Evolutionary conservation across 2,888 invertebrate genomes (phyloP).

Genomic region (Pyrgus malvae): DNA sequence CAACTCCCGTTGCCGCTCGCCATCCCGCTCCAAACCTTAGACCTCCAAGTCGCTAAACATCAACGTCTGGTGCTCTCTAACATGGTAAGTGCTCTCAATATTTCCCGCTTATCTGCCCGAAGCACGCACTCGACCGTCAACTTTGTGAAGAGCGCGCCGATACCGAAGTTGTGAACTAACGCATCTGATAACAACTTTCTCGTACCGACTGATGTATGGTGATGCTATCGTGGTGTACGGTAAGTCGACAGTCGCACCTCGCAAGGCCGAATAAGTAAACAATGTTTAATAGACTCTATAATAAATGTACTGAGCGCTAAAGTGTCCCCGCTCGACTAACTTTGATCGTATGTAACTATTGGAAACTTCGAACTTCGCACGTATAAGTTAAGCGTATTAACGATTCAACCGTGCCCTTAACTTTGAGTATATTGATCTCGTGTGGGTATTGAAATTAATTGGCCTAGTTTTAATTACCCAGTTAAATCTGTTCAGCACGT

Average conservation of each 20-base stretch:
- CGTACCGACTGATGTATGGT: conserved; percentile 52
- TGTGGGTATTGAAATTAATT: conserved; percentile 59
- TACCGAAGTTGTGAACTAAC: conserved; percentile 58
- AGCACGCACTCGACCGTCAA: conserved; percentile 45
- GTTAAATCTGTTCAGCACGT: conserved; percentile 25
- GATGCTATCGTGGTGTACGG: conserved; percentile 52
- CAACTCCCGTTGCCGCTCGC: conserved; percentile 75
- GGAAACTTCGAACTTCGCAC: conserved; percentile 59
- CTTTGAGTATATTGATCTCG: conserved; percentile 57
- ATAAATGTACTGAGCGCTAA: conserved; percentile 41
- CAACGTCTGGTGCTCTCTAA: conserved; percentile 80
- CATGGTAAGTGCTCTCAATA: conserved; percentile 66
- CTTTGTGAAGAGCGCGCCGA: conserved; percentile 50
- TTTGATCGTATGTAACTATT: conserved; percentile 56
- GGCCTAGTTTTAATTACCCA: conserved; percentile 45
- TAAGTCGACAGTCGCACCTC: conserved; percentile 43
- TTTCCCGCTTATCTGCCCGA: conserved; percentile 47
- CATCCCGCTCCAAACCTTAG: conserved; percentile 74
- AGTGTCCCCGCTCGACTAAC: conserved; percentile 55
- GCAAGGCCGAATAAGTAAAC: conserved; percentile 58
- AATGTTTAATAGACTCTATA: conserved; percentile 57
- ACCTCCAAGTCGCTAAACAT: conserved; percentile 77
- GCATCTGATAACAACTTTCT: conserved; percentile 66
- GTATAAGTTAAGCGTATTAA: conserved; percentile 70
- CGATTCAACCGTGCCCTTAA: conserved; percentile 58